phyloP scores from a whole-genome alignment of 2,113 vertebrate species.

The Passer domesticus region DNA sequence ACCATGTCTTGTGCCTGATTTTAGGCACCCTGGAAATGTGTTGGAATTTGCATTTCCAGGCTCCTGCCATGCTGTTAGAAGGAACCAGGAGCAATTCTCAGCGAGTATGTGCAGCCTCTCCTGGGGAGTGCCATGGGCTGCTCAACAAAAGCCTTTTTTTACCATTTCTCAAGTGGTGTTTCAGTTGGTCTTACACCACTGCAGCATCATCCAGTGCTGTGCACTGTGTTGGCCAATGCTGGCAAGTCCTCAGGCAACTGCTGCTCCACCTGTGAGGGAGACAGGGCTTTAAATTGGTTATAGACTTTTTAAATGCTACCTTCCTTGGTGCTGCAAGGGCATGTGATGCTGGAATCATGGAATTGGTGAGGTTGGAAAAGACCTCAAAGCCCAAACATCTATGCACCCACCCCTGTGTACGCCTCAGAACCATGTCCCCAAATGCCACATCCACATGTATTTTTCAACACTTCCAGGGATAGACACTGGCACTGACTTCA shows the following conservation, averaged over 20 bases:
- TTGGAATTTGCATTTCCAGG: neutral
- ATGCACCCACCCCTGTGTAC: neutral
- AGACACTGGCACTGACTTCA: neutral
- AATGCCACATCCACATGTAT: neutral
- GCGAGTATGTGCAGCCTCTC: neutral
- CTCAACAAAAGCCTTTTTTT: neutral
- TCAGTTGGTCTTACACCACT: neutral
- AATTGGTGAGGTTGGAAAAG: neutral
- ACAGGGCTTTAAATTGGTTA: neutral
- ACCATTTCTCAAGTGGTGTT: neutral
- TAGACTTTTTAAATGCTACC: neutral
- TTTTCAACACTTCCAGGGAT: neutral
- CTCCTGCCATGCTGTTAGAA: neutral
- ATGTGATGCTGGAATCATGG: neutral
- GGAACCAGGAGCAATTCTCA: neutral
- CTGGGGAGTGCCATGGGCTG: neutral
- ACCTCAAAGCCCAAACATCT: neutral
- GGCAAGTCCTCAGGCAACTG: neutral
- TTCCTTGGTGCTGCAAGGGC: neutral
- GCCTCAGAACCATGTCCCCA: neutral
- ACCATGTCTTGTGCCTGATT: neutral
- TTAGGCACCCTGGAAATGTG: neutral
- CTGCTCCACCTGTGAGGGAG: neutral
- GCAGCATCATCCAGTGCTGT: neutral
- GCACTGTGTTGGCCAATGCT: neutral